A percentile compares a stretch with the other conserved stretches of the same genome.
Conservation (phyloP, 2,113 vertebrate genomes). For the Rhipidura dahli region DNA sequence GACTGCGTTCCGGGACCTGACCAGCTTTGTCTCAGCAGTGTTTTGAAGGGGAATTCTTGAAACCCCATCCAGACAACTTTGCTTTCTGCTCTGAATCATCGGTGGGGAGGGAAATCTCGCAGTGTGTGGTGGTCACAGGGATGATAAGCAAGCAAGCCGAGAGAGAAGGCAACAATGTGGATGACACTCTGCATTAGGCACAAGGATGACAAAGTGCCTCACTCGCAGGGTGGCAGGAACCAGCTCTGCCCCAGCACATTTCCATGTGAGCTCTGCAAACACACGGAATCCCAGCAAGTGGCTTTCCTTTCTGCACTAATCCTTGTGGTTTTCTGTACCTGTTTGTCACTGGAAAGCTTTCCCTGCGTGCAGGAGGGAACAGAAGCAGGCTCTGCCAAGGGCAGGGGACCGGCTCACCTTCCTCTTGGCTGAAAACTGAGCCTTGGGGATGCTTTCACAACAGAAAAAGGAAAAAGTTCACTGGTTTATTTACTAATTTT, state of each 20-base stretch:
- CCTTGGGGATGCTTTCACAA: background rate
- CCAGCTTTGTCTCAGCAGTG: background rate
- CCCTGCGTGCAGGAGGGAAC: background rate
- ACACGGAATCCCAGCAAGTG: background rate
- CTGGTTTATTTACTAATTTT: background rate
- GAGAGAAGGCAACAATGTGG: background rate
- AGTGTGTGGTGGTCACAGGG: background rate
- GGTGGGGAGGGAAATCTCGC: background rate
- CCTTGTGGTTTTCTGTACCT: background rate
- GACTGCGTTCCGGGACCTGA: background rate
- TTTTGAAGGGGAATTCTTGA: background rate
- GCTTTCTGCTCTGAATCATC: background rate
- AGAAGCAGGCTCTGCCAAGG: background rate
- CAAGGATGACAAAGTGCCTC: background rate
- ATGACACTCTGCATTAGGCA: background rate
- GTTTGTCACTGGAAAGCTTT: background rate
- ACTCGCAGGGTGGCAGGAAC: background rate
- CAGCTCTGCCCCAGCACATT: background rate
- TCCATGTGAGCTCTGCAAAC: background rate
- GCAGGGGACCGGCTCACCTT: background rate
- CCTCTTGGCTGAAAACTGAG: background rate
- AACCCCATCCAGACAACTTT: background rate
- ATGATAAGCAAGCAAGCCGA: background rate
- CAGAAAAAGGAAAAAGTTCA: fast-evolving
- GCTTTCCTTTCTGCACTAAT: background rate